Conservation (phyloP, 2,113 vertebrate genomes). For the Brevimyrus niger region DNA sequence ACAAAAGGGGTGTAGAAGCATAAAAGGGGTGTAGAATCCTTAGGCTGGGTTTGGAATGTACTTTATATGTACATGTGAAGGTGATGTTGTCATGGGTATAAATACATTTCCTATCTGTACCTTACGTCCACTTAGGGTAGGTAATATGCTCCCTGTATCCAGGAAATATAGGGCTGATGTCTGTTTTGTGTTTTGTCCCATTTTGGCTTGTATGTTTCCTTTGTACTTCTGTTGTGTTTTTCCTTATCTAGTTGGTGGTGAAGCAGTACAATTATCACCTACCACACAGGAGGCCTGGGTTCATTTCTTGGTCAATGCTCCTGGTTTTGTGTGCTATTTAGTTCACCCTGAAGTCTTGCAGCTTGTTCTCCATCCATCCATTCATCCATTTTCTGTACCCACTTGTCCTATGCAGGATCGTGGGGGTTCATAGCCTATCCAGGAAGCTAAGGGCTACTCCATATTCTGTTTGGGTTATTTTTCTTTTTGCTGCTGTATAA, state of each 20-base stretch:
- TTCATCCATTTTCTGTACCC: neutral
- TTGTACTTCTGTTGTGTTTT: neutral
- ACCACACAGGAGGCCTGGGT: neutral
- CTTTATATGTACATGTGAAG: neutral
- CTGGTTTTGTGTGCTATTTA: neutral
- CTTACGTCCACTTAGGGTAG: neutral
- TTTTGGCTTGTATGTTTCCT: neutral
- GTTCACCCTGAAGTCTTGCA: neutral
- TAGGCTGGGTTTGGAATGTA: neutral
- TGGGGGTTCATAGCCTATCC: neutral
- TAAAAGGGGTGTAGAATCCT: neutral
- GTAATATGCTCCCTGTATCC: neutral
- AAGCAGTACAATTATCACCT: neutral
- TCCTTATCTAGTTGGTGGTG: neutral
- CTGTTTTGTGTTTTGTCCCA: neutral
- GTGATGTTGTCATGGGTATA: neutral
- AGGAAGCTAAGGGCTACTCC: neutral
- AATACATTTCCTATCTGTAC: neutral
- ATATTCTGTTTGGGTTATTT: neutral
- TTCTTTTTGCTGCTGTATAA: neutral
- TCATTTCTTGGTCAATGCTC: neutral
- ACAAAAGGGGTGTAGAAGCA: neutral
- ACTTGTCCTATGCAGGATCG: neutral
- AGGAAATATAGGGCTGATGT: neutral
- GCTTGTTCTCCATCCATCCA: neutral